Evolutionary conservation across 2,888 invertebrate species (phyloP), one percentile per base, ranked within the genome.

Genomic region (Stomorhina lunata): DNA sequence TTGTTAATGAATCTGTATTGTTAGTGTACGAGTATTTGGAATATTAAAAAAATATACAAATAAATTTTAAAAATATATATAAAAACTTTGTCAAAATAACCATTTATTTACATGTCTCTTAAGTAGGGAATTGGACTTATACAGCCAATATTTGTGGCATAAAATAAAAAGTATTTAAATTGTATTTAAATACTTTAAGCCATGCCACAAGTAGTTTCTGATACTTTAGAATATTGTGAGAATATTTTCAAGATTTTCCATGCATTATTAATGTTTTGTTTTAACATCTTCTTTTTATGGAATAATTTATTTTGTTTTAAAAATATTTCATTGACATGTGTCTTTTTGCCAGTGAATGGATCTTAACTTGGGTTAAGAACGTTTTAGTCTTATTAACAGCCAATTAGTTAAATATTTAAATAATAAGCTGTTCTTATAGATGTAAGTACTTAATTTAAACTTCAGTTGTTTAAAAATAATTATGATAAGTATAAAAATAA

Each of bases 1-100:
- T 75, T 71, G 69, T 79, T 79, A 82, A 82, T 82, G 75, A 79
- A 82, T 79, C 59, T 45, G 29, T 59, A 32, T 57, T 45, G 71
- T 53, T 43, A 25, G 10, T 66, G 15, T 20, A 15, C 1, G 43
- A 12, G 7, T 4, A 7, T 17, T 34, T 25, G 5, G 12, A 66
- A 45, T 66, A 48, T 66, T 37, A n/a, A n/a, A 66, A 45, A 59
- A 6, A 15, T 32, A 55, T 6, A 1, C 66, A 5, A 34, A 45
- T 37, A 17, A 68, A 32, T 15, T n/a, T 25, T 17, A 69, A 45
- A 12, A 20, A 43, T 29, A 17, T 9, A 45, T 1, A 5, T 25
- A n/a, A 48, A 9, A 61, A 65, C 50, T 82, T 78, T 82, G 68
- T 75, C 50, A 65, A 78, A 69, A 61, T 68, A 69, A 53, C 57